Base-by-base conservation (phyloP, 2,888 invertebrate species). In the Machimus rusticus region DNA sequence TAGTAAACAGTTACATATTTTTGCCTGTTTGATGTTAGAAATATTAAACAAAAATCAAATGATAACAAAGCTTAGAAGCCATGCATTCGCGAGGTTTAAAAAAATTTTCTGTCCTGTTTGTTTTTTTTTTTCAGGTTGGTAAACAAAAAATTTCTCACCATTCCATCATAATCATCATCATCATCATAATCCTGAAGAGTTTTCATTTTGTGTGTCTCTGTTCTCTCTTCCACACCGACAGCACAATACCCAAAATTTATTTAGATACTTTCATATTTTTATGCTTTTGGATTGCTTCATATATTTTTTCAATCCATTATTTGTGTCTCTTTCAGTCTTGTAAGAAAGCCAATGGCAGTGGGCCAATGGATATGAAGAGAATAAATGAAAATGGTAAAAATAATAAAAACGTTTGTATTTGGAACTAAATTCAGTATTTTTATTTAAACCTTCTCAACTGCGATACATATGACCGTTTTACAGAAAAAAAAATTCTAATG, bases 81-180 rank as follows among this genome's bases (percentile, higher is more conserved):
- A 87, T 88, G 88, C 88, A 86, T 86, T 84, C 87, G 84, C 87
- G 87, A 87, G 87, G 76, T 57, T 57, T 51, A 46, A 77, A 0
- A 66, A 66, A 66, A 23, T 66, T 66, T 66, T 66, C 19, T 66
- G 66, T 66, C 66, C 66, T 66, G 66, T 66, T 23, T 57, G 23
- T 57, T 66, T 66, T 28, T 57, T 57, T 57, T 57, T 66, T 66
- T 66, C 66, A 66, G 12, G 9, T 66, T 8, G 66, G 66, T 66
- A 66, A 66, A 66, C 39, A 79, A 39, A 86, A 86, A 78, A 55
- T 23, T 57, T 86, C 78, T 86, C 86, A 86, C 86, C 86, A 31
- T 76, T 86, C 77, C 76, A 46, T 86, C 76, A 43, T 43, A n/a
- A 43, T 39, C 4, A 37, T 74, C 8, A 14, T 51, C 57, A 57